Evolutionary conservation across 2,888 invertebrate genomes (phyloP).

Genomic region (Papilio gigon): DNA sequence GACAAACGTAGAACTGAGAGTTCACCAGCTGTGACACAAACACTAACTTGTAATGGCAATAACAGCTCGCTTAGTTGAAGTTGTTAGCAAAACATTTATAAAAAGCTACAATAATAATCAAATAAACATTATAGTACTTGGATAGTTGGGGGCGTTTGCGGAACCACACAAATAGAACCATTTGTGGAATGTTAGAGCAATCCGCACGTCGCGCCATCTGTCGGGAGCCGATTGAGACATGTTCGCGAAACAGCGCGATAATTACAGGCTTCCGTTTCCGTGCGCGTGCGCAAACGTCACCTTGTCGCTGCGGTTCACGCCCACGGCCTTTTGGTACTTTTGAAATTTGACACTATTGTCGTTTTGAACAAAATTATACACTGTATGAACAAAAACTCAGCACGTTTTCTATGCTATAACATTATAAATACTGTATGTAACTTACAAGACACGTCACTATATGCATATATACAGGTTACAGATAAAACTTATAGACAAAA

Average conservation of each 20-base stretch:
- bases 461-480: not conserved
- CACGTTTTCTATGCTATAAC: constrained; percentile 2
- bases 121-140: no score
- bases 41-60: not conserved
- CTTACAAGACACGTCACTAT: not conserved
- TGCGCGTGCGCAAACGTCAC: constrained; percentile 74
- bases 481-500: no score
- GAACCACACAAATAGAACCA: constrained; percentile 70
- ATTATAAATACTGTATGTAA: no score
- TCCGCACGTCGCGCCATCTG: constrained; percentile 74
- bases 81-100: no score
- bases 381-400: not conserved
- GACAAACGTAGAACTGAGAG: not conserved
- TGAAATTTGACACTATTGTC: constrained; percentile 66
- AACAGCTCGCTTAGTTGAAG: no score
- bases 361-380: constrained; percentile 38
- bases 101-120: no score
- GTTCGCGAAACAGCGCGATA: constrained; percentile 77
- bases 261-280: constrained; percentile 78
- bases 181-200: constrained; percentile 71
- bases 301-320: constrained; percentile 56
- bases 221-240: constrained; percentile 75
- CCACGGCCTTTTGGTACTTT: constrained; percentile 61
- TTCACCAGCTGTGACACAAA: not conserved
- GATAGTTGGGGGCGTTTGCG: constrained; percentile 60